These are phyloP conservation scores for Neosilurus mollespiculum DNA, from an alignment of 2,797 vertebrate species.

Conservation along the genomic window DNA sequence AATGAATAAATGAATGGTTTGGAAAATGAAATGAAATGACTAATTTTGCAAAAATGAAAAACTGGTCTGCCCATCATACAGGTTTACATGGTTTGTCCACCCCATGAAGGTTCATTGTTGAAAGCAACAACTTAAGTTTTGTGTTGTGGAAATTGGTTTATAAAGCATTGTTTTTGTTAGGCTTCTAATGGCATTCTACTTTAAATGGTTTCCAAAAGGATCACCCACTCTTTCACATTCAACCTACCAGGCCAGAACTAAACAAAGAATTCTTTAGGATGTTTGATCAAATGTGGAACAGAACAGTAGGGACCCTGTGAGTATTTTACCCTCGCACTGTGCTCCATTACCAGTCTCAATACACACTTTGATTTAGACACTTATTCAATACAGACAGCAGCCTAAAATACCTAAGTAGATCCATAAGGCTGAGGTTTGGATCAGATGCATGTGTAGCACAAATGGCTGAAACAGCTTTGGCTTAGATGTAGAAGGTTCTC, in stretches of 20 bases:
- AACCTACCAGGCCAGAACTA: not conserved
- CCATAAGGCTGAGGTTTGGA: conserved; percentile 39
- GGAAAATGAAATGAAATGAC: too few relatives aligned
- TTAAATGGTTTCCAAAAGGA: not conserved
- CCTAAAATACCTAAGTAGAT: conserved; percentile 1
- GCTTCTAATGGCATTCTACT: not conserved
- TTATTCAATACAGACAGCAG: conserved; percentile 36
- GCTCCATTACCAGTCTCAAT: conserved; percentile 23
- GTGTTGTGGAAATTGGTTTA: not conserved
- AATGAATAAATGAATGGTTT: too few relatives aligned
- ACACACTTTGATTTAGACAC: not conserved
- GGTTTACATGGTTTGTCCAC: not conserved
- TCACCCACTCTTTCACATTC: not conserved
- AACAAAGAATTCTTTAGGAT: conserved; percentile 1
- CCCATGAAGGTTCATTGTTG: not conserved
- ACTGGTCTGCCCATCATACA: not conserved
- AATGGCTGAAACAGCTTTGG: conserved; percentile 35
- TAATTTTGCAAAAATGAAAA: not conserved
- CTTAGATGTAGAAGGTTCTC: not conserved
- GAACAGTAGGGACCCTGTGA: conserved; percentile 28
- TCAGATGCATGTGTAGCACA: conserved; percentile 43
- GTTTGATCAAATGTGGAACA: conserved; percentile 19
- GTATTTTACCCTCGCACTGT: conserved; percentile 4
- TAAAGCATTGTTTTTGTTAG: not conserved
- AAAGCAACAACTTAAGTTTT: not conserved